These are phyloP conservation scores for Numenius phaeopus DNA, from an alignment of 2,797 vertebrate species.

Conservation along the genomic window DNA sequence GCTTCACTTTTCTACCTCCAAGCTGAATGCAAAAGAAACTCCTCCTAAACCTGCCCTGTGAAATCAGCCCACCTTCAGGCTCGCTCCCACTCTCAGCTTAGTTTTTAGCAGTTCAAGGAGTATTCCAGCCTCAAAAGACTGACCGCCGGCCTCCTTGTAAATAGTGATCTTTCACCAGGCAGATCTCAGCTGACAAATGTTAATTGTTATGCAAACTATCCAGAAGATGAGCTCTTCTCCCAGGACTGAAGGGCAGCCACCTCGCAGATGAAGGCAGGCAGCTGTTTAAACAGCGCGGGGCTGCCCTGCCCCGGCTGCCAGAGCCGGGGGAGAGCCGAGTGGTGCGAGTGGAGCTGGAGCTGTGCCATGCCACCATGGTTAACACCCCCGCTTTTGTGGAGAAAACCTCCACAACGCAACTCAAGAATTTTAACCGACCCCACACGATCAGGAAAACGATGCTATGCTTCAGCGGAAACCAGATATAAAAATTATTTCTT, in stretches of 20 bases:
- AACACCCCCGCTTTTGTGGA: background rate
- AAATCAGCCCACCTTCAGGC: conserved; percentile 9
- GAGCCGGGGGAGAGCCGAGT: background rate
- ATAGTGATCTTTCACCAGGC: conserved; percentile 30
- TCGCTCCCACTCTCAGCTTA: background rate
- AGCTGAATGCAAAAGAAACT: conserved; percentile 1
- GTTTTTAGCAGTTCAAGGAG: background rate
- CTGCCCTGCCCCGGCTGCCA: background rate
- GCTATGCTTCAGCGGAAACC: background rate
- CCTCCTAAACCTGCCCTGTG: background rate
- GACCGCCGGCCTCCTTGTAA: background rate
- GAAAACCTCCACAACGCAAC: background rate
- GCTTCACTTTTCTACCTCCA: background rate
- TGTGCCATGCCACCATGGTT: conserved; percentile 28
- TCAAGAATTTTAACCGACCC: background rate
- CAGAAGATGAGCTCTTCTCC: conserved; percentile 43
- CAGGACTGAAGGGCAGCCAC: conserved; percentile 33
- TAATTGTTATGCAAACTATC: conserved; percentile 57
- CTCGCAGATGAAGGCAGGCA: background rate
- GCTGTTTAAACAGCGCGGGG: conserved; percentile 25
- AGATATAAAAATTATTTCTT: background rate
- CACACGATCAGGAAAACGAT: background rate
- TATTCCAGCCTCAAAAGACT: background rate
- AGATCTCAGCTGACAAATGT: conserved; percentile 51
- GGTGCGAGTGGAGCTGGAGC: background rate